Evolutionary conservation across 1,140 invertebrate genomes (phyloP), one percentile per base, ranked within the genome.

Genomic region (Zaprionus nigranus): DNA sequence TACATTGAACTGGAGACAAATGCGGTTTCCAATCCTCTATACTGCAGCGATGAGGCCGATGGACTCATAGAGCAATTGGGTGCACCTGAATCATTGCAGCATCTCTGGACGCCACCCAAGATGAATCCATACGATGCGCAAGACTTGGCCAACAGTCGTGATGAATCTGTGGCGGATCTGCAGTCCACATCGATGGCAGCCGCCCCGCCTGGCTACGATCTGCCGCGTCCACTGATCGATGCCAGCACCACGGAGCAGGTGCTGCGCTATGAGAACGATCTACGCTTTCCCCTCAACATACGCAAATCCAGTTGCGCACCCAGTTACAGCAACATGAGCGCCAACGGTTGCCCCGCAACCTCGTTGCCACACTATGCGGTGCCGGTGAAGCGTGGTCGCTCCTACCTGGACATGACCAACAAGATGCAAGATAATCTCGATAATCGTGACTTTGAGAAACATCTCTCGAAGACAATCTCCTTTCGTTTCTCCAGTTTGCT

Each of bases 1-100:
- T 97, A 96, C 78, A 93, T 96, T 51, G 95, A 96, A 61, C 59
- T 93, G 54, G 91, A 92, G 51, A 70, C 92, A 17, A 85, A 81
- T 77, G 92, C 91, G 2, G 78, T 93, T 12, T 93, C 92, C 9
- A 93, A 93, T 93, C 92, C 92, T 0, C 13, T 91, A 0, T 93
- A 93, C 56, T 93, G 92, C 51, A 76, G 72, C 12, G 91, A 92
- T 26, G 85, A 90, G 15, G 74, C 78, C 0, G 20, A 51, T 38
- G 49, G 38, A 1, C 28, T 64, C 2, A 43, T 65, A 5, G 61
- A 79, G 11, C 60, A 90, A 12, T 34, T 90, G n/a, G 92, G 82
- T 7, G 92, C 91, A 34, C 86, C 87, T 0, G 81, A 92, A 2
- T 68, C 66, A 6, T 34, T 93, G 51, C 82, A 93, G 15, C 84